These are phyloP conservation scores for Sialia sialis DNA, from an alignment of 2,113 vertebrate genomes.

Conservation along the genomic window DNA sequence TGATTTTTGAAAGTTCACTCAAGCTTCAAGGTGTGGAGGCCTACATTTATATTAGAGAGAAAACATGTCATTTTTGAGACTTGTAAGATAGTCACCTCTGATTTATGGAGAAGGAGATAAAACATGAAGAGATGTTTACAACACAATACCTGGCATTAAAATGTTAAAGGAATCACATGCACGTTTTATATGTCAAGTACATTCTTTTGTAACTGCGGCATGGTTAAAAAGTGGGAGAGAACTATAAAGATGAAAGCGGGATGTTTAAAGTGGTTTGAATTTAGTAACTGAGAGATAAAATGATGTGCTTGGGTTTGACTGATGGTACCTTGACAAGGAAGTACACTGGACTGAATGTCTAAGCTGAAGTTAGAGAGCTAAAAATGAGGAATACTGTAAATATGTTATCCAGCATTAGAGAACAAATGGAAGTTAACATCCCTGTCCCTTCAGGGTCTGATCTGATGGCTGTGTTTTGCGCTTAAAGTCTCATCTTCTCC, in stretches of 20 bases:
- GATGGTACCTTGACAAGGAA: conserved; percentile 35
- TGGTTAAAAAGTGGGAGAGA: conserved; percentile 36
- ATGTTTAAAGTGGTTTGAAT: conserved; percentile 61
- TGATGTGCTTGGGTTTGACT: conserved; percentile 18
- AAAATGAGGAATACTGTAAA: background rate
- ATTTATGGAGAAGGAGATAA: conserved; percentile 61
- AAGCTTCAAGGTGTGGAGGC: conserved; percentile 1
- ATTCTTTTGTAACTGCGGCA: conserved; percentile 15
- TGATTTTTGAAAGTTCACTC: conserved; percentile 53
- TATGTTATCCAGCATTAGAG: background rate
- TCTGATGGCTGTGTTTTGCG: background rate
- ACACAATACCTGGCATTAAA: conserved; percentile 39
- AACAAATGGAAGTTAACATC: background rate
- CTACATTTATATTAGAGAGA: conserved; percentile 45
- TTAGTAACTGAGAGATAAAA: conserved; percentile 51
- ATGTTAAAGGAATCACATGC: conserved; percentile 37
- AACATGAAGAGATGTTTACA: conserved; percentile 56
- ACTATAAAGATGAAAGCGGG: conserved; percentile 61
- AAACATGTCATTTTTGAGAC: conserved; percentile 41
- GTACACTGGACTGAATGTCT: background rate
- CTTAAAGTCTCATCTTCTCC: background rate
- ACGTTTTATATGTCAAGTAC: conserved; percentile 49
- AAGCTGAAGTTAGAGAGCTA: background rate
- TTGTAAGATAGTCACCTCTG: conserved; percentile 53
- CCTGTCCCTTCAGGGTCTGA: background rate